Base-by-base conservation (phyloP, 2,888 invertebrate genomes). In the Ennomos quercinarius region DNA sequence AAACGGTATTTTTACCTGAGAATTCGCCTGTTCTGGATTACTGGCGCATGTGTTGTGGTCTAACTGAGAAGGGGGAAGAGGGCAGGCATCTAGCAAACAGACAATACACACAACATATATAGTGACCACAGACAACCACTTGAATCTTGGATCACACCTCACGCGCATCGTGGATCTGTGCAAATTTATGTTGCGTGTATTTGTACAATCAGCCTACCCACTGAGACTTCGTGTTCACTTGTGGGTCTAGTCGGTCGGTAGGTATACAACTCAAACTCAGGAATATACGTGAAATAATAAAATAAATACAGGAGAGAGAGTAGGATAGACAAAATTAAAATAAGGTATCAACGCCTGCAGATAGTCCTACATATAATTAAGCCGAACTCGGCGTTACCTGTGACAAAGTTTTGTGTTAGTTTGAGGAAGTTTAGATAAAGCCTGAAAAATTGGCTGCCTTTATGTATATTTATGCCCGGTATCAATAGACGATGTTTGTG, bases 61-160 rank as follows among this genome's bases (percentile, higher is more conserved):
- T 96, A 96, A 96, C 95, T 95, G 95, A 94, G 93, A 94, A 95
- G 95, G 95, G 95, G 95, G 95, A 95, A 95, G 95, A 95, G 95
- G 95, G 96, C 97, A 97, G 96, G 96, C 96, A 97, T 97, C 97
- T 97, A 97, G 96, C 96, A 96, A 97, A 92, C 97, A 96, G 96
- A 97, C 96, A 97, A 96, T 95, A 95, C 94, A 95, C 94, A 94
- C 94, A 94, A 94, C 94, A 94, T 93, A 94, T 92, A 93, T 91
- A 92, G 91, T 92, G 92, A 91, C 91, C 92, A 92, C 91, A 91
- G 91, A 91, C 89, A 91, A 91, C 89, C 88, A 88, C 88, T 87
- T 83, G 79, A 87, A 89, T 90, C 91, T 91, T 91, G 91, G 91
- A 91, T 90, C 91, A 91, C 92, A 91, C 91, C 76, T 91, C 91